Base-by-base conservation (phyloP, 2,888 invertebrate species). In the Eupithecia subfuscata region DNA sequence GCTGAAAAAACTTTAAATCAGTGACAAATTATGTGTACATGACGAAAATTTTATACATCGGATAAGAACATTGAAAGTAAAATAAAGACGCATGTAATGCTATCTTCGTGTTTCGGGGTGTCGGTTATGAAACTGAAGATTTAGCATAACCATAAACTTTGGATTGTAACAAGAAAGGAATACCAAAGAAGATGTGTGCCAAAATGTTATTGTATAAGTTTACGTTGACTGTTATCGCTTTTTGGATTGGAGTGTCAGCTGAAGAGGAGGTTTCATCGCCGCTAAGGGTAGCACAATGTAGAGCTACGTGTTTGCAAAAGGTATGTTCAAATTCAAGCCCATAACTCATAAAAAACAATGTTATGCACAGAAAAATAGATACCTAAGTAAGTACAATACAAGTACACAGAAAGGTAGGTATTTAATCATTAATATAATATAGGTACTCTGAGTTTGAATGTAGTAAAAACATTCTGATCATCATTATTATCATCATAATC, bases 221-320 rank as follows among this genome's bases (percentile, higher is more conserved):
- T 85, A 91, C 89, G 87, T 88, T 94, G 88, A 90, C 91, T 85
- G 86, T 90, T 82, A 84, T 93, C 82, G 88, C 92, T 85, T 89
- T 91, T 84, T 93, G 95, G 95, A 94, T 94, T 92, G 94, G 91
- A 88, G 94, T 93, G 88, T 84, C 88, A 73, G 96, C 96, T 82
- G 96, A 96, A 85, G 96, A 96, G 93, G 96, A 96, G 89, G 96
- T 97, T 83, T 96, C 96, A 78, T 97, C 96, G 84, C 97, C 97
- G 76, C 91, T 97, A 82, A 95, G 96, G 86, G 96, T 97, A 83
- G 97, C 97, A 83, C 96, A 97, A 85, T 97, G 97, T 90, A 93
- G 97, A 90, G 96, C 97, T 82, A 96, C 96, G 82, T 97, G 97
- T 91, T 95, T 97, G 86, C 96, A 96, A 95, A 96, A 96, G 96